These are phyloP conservation scores for Brachionus koreanus DNA, from an alignment of 1,140 invertebrate species.

Conservation along the genomic window DNA sequence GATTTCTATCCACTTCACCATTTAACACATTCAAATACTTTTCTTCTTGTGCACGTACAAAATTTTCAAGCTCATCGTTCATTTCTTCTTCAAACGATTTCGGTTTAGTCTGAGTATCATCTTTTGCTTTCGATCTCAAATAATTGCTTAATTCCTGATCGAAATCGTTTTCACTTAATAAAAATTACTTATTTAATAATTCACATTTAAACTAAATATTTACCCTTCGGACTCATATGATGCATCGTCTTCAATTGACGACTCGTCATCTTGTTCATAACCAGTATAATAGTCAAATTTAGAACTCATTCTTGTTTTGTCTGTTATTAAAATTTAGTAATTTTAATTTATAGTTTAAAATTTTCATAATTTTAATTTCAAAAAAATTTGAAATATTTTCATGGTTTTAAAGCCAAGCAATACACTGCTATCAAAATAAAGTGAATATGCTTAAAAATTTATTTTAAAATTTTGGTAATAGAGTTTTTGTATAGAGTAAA, in stretches of 20 bases:
- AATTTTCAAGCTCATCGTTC: conserved; percentile 1
- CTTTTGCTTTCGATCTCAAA: not conserved
- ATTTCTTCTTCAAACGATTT: conserved; percentile 34
- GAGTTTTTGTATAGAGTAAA: not conserved
- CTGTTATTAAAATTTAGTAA: not conserved
- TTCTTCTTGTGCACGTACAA: not conserved
- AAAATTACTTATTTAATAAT: not conserved
- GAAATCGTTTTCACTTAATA: not conserved
- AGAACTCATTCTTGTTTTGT: not conserved
- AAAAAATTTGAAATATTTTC: not conserved
- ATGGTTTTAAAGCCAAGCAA: not conserved
- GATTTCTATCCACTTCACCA: not conserved
- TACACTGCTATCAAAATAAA: not conserved
- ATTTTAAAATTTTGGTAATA: not conserved
- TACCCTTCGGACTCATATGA: not conserved
- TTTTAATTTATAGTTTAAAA: not conserved
- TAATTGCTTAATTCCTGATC: not conserved
- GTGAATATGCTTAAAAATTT: not conserved
- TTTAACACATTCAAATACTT: not conserved
- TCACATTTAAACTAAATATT: not conserved
- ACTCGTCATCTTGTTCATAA: conserved; percentile 30
- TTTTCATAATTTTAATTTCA: not conserved
- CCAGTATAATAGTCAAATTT: conserved; percentile 29
- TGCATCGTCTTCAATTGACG: not conserved
- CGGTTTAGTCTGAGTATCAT: not conserved